Evolutionary conservation across 1,140 invertebrate species (phyloP), one percentile per base, ranked within the genome.

Genomic region (Ditylenchus dipsaci): DNA sequence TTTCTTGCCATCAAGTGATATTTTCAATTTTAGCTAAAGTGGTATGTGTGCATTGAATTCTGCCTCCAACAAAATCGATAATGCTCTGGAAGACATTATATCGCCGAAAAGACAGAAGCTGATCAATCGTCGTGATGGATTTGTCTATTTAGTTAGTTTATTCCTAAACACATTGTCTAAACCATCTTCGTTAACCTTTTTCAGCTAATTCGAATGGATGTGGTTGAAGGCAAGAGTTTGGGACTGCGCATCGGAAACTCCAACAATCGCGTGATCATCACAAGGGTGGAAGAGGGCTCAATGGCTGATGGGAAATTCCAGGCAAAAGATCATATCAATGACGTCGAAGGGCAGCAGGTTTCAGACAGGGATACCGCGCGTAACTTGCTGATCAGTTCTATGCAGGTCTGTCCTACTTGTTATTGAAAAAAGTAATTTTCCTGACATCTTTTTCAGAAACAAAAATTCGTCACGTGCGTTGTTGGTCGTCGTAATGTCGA

Each of bases 331-430:
- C 78, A 76, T 57, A 68, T 79, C 30, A 66, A 73, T 47, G 78
- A 80, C 38, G 71, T 80, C 38, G 73, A 79, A 29, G 72, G 69
- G n/a, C 64, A 59, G 27, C 75, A 70, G 1, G 77, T 79, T 30
- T 80, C 72, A 17, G 78, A 79, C 45, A 79, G 80, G 65, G 77
- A 79, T 47, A 78, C 78, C 21, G 78, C 78, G 19, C 65, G 76
- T 63, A 67, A 78, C 15, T 42, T 79, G 17, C 62, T 79, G 19
- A 62, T 79, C 56, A 75, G 33, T 38, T 38, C 33, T 11, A 38
- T 38, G 3, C 33, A 38, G 33, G 33, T 38, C 3, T 38, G 11
- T 5, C 33, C 33, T 38, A 11, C 33, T 38, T 5, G 11, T 38
- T 38, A 3, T 11, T 5, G 33, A 5, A 11, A 11, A 38, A 5